Percentiles rank a stretch among this genome's conserved stretches.
phyloP scores from a whole-genome alignment of 2,797 vertebrate genomes.

The Anniella stebbinsi region DNA sequence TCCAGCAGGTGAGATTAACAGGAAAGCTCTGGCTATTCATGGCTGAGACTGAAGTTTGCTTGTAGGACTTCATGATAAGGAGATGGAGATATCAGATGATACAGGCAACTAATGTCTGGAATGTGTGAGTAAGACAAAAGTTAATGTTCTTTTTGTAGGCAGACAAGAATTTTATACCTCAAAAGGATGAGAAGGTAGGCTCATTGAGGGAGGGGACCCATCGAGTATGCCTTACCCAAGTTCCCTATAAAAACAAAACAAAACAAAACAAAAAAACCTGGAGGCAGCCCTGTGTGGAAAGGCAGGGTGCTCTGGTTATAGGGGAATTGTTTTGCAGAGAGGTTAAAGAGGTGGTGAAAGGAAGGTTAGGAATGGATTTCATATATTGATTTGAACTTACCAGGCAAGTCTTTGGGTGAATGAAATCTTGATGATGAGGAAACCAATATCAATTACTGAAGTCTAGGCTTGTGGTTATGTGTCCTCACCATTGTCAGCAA shows the following conservation, averaged over 20 bases:
- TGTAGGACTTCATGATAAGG: constrained; percentile 45
- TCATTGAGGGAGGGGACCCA: no score
- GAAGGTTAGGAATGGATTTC: not conserved
- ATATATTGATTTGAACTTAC: not conserved
- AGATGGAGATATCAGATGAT: constrained; percentile 46
- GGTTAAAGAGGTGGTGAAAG: not conserved
- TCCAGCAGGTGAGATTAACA: constrained; percentile 57
- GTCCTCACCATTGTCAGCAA: not conserved
- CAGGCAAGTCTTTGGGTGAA: not conserved
- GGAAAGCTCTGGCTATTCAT: constrained; percentile 40
- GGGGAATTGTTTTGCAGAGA: not conserved
- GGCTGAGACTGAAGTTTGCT: constrained; percentile 24
- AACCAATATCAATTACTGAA: not conserved
- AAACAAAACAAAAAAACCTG: no score
- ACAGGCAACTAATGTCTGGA: not conserved
- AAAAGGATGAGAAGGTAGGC: not conserved
- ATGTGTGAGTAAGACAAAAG: not conserved
- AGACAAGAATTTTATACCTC: not conserved
- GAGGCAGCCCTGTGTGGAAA: no score
- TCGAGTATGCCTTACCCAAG: no score
- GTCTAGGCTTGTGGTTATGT: not conserved
- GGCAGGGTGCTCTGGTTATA: not conserved
- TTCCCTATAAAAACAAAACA: no score
- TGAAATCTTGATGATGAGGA: not conserved
- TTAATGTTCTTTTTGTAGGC: not conserved